Conservation (phyloP, 2,113 vertebrate genomes). For the Arizona elegans region DNA sequence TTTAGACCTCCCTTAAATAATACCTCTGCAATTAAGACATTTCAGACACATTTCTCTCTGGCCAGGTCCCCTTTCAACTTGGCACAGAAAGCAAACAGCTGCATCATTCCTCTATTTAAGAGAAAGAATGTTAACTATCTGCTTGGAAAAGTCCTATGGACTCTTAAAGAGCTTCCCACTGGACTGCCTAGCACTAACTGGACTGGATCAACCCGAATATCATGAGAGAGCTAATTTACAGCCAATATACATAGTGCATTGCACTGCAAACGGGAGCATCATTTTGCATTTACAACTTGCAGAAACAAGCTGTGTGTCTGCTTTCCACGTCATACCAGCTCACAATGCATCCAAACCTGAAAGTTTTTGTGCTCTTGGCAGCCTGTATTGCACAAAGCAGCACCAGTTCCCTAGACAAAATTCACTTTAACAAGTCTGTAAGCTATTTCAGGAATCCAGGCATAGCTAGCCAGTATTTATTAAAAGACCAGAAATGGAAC, state of each 20-base stretch:
- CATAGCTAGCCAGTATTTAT: not conserved
- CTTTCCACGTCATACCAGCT: not conserved
- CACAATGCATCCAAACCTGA: not conserved
- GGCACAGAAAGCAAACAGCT: conserved; percentile 62
- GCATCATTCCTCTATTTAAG: conserved; percentile 35
- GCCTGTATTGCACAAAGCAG: not conserved
- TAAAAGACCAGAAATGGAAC: not conserved
- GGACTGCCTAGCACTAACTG: not conserved
- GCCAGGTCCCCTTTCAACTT: conserved; percentile 64
- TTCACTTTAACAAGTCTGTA: not conserved
- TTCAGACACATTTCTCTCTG: conserved; percentile 52
- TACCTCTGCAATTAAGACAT: conserved; percentile 66
- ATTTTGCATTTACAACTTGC: not conserved
- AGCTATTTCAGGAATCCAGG: not conserved
- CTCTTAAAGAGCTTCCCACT: not conserved
- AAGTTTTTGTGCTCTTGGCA: not conserved
- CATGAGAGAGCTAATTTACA: not conserved
- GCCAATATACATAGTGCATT: not conserved
- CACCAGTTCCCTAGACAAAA: not conserved
- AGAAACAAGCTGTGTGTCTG: not conserved
- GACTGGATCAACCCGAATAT: not conserved
- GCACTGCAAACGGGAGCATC: not conserved
- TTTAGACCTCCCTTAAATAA: conserved; percentile 48
- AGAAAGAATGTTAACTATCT: conserved; percentile 51
- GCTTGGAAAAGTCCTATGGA: conserved; percentile 25